These are phyloP conservation scores for Thaleichthys pacificus DNA, from an alignment of 2,797 vertebrate species.

Conservation along the genomic window DNA sequence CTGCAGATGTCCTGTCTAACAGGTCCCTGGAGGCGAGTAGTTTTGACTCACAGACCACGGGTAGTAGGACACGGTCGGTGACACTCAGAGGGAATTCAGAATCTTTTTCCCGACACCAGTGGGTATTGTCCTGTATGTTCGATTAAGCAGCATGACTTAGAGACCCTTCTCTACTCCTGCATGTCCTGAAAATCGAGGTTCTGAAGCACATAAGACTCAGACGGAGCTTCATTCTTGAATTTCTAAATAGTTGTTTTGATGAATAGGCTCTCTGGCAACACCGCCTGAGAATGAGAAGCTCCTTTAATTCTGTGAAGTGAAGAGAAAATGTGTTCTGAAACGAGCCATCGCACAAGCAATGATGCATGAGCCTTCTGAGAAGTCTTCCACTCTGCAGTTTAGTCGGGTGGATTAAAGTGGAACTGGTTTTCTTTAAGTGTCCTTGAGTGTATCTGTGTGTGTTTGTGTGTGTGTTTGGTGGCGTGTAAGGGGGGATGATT, in stretches of 20 bases:
- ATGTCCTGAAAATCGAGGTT: too few species aligned
- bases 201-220: too few species aligned
- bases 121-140: too few species aligned
- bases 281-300: conserved; percentile 37
- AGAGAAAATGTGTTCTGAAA: conserved; percentile 32
- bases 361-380: conserved; percentile 32
- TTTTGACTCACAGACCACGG: too few species aligned
- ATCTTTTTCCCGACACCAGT: too few species aligned
- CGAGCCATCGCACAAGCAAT: conserved; percentile 17
- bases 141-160: too few species aligned
- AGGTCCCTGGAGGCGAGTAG: too few species aligned
- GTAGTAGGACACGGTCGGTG: too few species aligned
- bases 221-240: conserved; percentile 15
- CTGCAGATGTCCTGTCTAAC: too few species aligned
- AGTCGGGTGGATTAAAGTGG: conserved; percentile 18
- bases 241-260: conserved; percentile 27
- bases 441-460: neutral
- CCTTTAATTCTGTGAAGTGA: conserved; percentile 47
- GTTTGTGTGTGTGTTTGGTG: neutral
- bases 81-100: too few species aligned
- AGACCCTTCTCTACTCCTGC: too few species aligned
- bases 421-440: neutral
- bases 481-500: neutral
- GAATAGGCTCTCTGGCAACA: conserved; percentile 21
- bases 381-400: conserved; percentile 4